Percentiles rank a stretch among this genome's conserved stretches.
phyloP scores from a whole-genome alignment of 2,797 vertebrate species.

The Cyclura pinguis region DNA sequence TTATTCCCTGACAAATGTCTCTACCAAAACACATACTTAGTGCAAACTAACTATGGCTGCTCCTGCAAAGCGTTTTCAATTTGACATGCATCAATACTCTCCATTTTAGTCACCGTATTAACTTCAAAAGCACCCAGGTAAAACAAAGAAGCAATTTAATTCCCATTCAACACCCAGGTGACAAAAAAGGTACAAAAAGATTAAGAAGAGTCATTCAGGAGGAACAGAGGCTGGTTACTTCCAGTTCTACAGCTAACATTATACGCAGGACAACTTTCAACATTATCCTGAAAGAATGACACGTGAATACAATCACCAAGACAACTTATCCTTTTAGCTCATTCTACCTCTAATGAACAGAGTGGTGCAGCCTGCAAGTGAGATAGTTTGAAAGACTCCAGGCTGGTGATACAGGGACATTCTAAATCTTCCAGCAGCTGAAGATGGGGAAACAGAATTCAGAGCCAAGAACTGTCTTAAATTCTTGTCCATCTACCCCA shows the following conservation, averaged over 20 bases:
- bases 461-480: neutral
- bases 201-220: neutral
- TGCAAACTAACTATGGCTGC: neutral
- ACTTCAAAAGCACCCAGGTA: constrained; percentile 11
- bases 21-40: neutral
- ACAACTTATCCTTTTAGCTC: neutral
- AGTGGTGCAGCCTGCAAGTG: neutral
- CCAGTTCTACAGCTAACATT: neutral
- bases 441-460: neutral
- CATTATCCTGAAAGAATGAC: neutral
- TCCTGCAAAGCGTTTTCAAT: neutral
- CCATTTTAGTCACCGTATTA: neutral
- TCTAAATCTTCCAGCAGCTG: neutral
- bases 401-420: neutral
- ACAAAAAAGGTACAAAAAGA: neutral
- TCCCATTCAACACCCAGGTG: neutral
- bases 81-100: constrained; percentile 2
- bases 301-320: constrained; percentile 30
- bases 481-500: neutral
- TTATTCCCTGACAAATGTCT: neutral
- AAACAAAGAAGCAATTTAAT: constrained; percentile 8
- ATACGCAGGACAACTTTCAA: neutral
- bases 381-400: neutral
- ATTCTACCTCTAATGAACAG: neutral
- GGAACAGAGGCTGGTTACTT: neutral